Evolutionary conservation across 1,140 invertebrate genomes (phyloP).

Genomic region (Drosophila santomea): DNA sequence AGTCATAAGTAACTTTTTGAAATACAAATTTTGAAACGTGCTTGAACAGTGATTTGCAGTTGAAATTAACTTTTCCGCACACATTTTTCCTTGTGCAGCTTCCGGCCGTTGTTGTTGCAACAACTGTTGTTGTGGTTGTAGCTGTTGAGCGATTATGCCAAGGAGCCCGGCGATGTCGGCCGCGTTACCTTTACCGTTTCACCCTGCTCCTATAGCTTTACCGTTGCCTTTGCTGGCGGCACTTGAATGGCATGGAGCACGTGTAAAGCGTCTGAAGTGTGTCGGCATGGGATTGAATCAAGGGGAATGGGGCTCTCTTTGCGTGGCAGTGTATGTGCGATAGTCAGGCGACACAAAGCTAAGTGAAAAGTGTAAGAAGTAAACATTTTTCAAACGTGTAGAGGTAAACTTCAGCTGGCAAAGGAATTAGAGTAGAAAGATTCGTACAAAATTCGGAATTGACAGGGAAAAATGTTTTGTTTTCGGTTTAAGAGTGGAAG

Average conservation of each 20-base stretch:
- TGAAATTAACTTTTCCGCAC: neutral
- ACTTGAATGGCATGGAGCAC: conserved; percentile 76
- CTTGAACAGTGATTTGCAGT: neutral
- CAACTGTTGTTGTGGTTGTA: conserved; percentile 25
- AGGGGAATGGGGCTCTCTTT: conserved; percentile 31
- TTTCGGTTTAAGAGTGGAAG: neutral
- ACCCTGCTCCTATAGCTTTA: conserved; percentile 3
- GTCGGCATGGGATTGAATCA: conserved; percentile 76
- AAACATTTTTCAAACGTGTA: conserved; percentile 35
- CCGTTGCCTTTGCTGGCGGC: conserved; percentile 46
- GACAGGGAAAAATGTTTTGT: conserved; percentile 10
- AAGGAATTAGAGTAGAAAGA: conserved; percentile 17
- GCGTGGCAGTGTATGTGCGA: conserved; percentile 27
- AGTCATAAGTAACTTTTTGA: neutral
- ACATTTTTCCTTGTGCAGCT: conserved; percentile 9
- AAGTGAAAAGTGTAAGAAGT: conserved; percentile 46
- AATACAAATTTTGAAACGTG: neutral
- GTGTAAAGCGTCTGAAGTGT: conserved; percentile 78
- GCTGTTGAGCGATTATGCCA: conserved; percentile 78
- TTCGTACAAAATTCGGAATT: conserved; percentile 4
- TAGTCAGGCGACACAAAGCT: conserved; percentile 49
- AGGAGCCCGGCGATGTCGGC: conserved; percentile 54
- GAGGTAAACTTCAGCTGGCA: conserved; percentile 27
- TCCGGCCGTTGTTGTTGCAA: conserved; percentile 19
- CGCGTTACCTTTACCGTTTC: conserved; percentile 34